Conservation (phyloP, 2,113 vertebrate genomes). For the Sterna hirundo region DNA sequence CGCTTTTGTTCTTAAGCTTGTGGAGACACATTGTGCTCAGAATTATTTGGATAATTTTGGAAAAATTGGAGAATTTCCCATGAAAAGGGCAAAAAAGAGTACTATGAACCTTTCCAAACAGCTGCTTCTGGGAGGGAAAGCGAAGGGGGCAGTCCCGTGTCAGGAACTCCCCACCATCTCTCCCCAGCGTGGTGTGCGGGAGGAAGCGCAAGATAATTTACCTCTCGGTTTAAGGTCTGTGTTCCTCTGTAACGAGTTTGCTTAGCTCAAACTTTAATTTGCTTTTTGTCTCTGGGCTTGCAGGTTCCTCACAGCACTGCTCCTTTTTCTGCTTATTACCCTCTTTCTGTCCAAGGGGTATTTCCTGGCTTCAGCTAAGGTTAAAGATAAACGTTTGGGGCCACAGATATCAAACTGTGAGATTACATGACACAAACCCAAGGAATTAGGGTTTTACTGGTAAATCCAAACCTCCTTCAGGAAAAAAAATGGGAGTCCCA, state of each 20-base stretch:
- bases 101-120: background rate
- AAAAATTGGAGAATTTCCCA: background rate
- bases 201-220: background rate
- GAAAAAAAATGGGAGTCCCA: background rate
- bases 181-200: rapidly evolving
- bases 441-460: background rate
- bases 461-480: background rate
- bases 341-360: background rate
- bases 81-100: background rate
- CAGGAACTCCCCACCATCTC: background rate
- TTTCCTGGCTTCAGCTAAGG: background rate
- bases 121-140: background rate
- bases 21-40: background rate
- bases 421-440: background rate
- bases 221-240: rapidly evolving
- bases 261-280: background rate
- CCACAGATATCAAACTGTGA: background rate
- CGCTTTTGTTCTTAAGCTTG: background rate
- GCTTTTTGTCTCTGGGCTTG: background rate
- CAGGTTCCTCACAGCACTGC: background rate
- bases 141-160: rapidly evolving
- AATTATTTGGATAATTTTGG: background rate
- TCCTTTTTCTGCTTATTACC: background rate
- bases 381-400: background rate
- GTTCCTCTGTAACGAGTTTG: background rate